Evolutionary conservation across 2,113 vertebrate genomes (phyloP), one percentile per base, ranked within the genome.

Genomic region (Hyperopisus bebe): DNA sequence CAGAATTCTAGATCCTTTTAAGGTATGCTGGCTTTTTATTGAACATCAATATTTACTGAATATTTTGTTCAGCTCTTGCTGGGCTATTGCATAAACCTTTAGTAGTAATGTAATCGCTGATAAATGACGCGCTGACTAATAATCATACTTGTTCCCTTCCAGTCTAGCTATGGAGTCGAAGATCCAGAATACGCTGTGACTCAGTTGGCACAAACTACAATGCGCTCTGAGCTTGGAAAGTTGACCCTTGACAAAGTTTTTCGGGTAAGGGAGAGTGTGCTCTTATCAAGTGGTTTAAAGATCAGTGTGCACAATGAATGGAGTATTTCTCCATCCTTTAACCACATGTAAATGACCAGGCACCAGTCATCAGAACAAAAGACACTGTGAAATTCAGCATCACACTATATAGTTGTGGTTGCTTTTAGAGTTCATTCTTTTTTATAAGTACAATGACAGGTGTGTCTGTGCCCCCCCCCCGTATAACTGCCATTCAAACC

Each of bases 171-270:
- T 0, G 98, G 98, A 2, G 98, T 99, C 24, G 98, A 99, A 92
- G 98, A 99, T 91, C 98, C 98, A 0, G 98, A 99, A 77, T 99
- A 99, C 0, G 98, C 98, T 0, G 98, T 99, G 89, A 99, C 98
- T 0, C 98, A 99, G 93, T 92, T 99, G 89, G 98, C 98, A 39
- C 98, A 99, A 94, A 99, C 98, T 51, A 99, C 98, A 87, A 99
- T 99, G 98, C 96, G 98, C 88, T 99, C 98, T 10, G 98, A 99
- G 93, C 94, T 99, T 39, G 98, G 98, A 88, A 99, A 99, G 92
- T 95, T 98, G 19, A 97, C 98, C 9, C 95, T 99, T 2, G 97
- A 99, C 94, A 99, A 98, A 96, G 98, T 99, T 4, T 99, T 99
- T 92, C 94, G 98, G 96, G 98, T 99, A 96, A 92, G 58, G 70